Evolutionary conservation across 2,797 vertebrate genomes (phyloP), one percentile per base, ranked within the genome.

Genomic region (Synanceia verrucosa): DNA sequence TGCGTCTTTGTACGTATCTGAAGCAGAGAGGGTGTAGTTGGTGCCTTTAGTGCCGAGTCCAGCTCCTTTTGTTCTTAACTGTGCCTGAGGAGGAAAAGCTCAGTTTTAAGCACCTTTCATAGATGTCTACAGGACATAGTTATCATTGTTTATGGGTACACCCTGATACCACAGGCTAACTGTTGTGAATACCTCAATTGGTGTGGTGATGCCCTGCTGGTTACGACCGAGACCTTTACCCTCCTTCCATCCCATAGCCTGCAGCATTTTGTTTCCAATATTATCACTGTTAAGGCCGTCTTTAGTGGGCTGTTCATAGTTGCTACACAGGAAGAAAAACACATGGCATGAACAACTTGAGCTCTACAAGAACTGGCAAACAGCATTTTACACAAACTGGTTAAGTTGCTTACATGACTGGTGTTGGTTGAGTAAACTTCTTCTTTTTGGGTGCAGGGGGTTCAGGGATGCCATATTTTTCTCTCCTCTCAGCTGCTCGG

Each of bases 191-290:
- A 99, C 98, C 95, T 98, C 96, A 46, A 99, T 99, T 41, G 98
- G 98, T 29, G 98, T 93, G 0, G 97, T 99, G 86, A 99, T 99
- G 76, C 98, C 98, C 83, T 99, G 98, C 76, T 98, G 98, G 83
- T 99, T 98, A 53, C 97, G 94, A 21, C 98, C 98, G 10, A 99
- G 94, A 37, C 98, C 98, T 1, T 96, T 98, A 14, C 98, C 98
- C 93, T 99, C 98, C 87, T 97, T 95, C 98, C 98, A 99, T 68
- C 98, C 98, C 98, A 99, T 99, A 57, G 98, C 98, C 85, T 99
- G 98, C 34, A 99, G 95, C 98, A 99, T 99, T 89, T 99, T 99
- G 92, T 97, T 99, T 57, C 98, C 98, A 23, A 99, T 99, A 62
- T 99, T 99, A 88, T 98, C 97, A 84, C 96, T 97, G 89, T 96